Evolutionary conservation across 2,113 vertebrate genomes (phyloP), one percentile per base, ranked within the genome.

Genomic region (Poecile atricapillus): DNA sequence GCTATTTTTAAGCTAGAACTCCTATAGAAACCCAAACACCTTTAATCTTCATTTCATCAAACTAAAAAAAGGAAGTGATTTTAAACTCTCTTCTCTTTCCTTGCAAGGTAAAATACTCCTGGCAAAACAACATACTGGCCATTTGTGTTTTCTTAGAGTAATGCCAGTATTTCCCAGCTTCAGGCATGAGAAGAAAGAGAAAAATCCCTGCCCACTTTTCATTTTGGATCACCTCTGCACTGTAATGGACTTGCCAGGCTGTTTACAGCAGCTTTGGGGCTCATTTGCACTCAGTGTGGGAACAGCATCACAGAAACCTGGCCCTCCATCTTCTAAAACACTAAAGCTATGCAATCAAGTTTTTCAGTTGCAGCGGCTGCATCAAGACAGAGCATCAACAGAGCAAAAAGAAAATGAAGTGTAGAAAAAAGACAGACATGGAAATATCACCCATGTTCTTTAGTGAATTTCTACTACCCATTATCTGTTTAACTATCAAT

Each of bases 231-330:
- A 84, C 87, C 41, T 87, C 74, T 87, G 46, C 23, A 33, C 37
- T 5, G 1, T 20, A 87, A 87, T 55, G 70, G 63, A 65, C 59
- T 85, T 5, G 5, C 67, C 81, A 96, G 83, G 49, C 62, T 73
- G 58, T 69, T 93, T 89, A 94, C 33, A 73, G 84, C n/a, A 83
- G 77, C 77, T 96, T 22, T 93, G 93, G 53, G 91, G 53, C 41
- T 87, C 75, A 64, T 90, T 96, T 95, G 68, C 7, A 18, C 47
- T 44, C 60, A 33, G 27, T 89, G 37, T 59, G 73, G 44, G 56
- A 92, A 55, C 60, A 62, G 4, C 37, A 87, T 28, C 30, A 53
- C 21, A 74, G 78, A 95, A 94, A 79, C 41, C 49, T 91, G 73
- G 27, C 15, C 41, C 35, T 94, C 56, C 18, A 71, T 89, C 68